These are phyloP conservation scores for Pangasius sanitwongsei DNA, from an alignment of 2,797 vertebrate species.

Conservation along the genomic window DNA sequence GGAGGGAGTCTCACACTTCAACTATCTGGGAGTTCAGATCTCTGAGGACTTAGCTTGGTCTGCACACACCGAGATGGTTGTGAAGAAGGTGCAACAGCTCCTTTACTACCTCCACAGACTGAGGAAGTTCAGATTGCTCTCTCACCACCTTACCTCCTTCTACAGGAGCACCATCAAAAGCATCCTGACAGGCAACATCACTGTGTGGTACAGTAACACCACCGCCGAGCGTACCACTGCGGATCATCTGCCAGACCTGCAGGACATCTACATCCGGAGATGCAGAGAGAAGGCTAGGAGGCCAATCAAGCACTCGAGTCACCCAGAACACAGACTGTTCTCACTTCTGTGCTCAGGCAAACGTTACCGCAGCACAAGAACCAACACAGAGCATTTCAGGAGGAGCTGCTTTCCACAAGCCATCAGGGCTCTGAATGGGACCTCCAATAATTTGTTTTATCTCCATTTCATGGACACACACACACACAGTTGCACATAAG, in stretches of 20 bases:
- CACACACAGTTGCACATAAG: no score
- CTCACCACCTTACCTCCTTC: neutral
- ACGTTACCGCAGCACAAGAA: neutral
- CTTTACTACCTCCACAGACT: neutral
- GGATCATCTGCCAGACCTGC: neutral
- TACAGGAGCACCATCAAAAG: neutral
- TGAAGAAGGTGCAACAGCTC: no score
- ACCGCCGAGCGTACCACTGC: no score
- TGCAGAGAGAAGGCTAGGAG: neutral
- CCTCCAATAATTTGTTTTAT: no score
- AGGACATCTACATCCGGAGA: neutral
- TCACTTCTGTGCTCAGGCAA: neutral
- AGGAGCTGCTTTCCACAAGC: no score
- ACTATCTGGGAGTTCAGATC: no score
- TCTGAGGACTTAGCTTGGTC: no score
- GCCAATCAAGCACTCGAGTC: neutral
- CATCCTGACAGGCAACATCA: neutral
- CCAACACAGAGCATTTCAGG: no score
- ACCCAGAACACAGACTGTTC: no score
- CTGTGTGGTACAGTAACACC: neutral
- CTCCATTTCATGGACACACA: no score
- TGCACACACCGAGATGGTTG: neutral
- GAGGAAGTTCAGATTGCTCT: neutral
- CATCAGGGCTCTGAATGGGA: no score
- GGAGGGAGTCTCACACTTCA: no score